phyloP scores from a whole-genome alignment of 1,140 invertebrate genomes.

The Pseudomyrmex pallidus region DNA sequence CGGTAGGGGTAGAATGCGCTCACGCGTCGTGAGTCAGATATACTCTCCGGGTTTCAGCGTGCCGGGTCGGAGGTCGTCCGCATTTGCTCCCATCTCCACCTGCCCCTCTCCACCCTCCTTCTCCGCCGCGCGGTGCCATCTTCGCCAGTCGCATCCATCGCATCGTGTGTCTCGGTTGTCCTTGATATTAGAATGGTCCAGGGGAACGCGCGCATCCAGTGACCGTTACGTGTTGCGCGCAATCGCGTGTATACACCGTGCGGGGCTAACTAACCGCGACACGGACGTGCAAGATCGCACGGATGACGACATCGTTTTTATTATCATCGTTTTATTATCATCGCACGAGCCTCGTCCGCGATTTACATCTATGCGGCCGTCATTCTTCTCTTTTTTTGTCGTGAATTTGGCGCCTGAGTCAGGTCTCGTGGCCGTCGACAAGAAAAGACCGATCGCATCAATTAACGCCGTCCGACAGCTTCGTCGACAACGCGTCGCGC shows the following conservation, averaged over 20 bases:
- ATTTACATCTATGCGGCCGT: not conserved
- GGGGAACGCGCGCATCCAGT: slow-evolving; percentile 76
- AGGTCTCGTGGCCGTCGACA: not conserved
- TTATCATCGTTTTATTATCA: slow-evolving; percentile 68
- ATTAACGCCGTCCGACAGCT: not conserved
- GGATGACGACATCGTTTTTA: slow-evolving; percentile 65
- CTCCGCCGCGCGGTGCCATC: slow-evolving; percentile 48
- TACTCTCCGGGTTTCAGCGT: slow-evolving; percentile 79
- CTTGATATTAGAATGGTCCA: slow-evolving; percentile 84
- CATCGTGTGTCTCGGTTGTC: slow-evolving; percentile 73
- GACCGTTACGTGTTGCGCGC: slow-evolving; percentile 76
- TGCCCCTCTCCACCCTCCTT: slow-evolving; percentile 44
- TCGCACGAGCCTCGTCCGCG: slow-evolving; percentile 12
- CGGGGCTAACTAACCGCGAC: slow-evolving; percentile 9
- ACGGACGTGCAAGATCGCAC: slow-evolving; percentile 55
- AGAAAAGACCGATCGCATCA: slow-evolving; percentile 1
- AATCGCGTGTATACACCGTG: slow-evolving; percentile 13
- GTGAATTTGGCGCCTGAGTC: not conserved
- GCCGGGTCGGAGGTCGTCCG: slow-evolving; percentile 81
- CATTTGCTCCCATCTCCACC: slow-evolving; percentile 78
- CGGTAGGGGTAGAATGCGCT: slow-evolving; percentile 66
- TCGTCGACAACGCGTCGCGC: slow-evolving; percentile 1
- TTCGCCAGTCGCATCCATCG: slow-evolving; percentile 71
- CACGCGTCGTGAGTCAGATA: slow-evolving; percentile 82
- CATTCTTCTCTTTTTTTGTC: not conserved